Conservation (phyloP, 2,888 invertebrate genomes). For the Agapostemon virescens region DNA sequence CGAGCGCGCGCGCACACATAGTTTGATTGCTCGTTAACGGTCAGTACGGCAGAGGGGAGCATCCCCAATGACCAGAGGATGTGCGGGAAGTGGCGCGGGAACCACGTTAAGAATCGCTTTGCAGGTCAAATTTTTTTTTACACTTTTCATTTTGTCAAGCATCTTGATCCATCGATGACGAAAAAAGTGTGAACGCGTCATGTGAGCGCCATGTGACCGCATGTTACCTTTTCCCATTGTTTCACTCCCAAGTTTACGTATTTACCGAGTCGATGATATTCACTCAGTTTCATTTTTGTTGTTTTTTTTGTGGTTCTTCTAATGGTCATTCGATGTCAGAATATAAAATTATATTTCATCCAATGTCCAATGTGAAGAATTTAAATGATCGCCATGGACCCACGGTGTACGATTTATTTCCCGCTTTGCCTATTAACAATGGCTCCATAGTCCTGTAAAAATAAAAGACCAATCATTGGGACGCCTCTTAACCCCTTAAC, state of each 20-base stretch:
- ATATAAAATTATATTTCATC: neutral
- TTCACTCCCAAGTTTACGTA: neutral
- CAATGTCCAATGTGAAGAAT: neutral
- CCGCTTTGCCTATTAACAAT: too few relatives aligned
- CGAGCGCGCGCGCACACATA: conserved; percentile 31
- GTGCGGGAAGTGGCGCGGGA: conserved; percentile 79
- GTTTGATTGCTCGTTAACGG: conserved; percentile 64
- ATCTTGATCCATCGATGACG: neutral
- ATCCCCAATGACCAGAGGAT: conserved; percentile 77
- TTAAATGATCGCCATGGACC: too few relatives aligned
- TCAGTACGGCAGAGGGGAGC: conserved; percentile 64
- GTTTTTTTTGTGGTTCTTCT: neutral
- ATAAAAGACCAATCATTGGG: too few relatives aligned
- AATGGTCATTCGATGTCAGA: too few relatives aligned
- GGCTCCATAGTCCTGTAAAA: too few relatives aligned
- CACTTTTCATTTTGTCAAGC: neutral
- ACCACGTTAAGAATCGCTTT: conserved; percentile 66
- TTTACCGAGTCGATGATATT: neutral
- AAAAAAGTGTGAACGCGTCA: neutral
- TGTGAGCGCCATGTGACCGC: neutral
- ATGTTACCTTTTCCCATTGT: neutral
- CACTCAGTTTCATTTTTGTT: neutral
- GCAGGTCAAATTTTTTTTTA: conserved; percentile 52
- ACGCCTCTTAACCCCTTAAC: too few relatives aligned
- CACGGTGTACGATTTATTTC: too few relatives aligned